Percentiles rank a stretch among this genome's conserved stretches.
Conservation (phyloP, 2,797 vertebrate species). For the Molossus molossus region DNA sequence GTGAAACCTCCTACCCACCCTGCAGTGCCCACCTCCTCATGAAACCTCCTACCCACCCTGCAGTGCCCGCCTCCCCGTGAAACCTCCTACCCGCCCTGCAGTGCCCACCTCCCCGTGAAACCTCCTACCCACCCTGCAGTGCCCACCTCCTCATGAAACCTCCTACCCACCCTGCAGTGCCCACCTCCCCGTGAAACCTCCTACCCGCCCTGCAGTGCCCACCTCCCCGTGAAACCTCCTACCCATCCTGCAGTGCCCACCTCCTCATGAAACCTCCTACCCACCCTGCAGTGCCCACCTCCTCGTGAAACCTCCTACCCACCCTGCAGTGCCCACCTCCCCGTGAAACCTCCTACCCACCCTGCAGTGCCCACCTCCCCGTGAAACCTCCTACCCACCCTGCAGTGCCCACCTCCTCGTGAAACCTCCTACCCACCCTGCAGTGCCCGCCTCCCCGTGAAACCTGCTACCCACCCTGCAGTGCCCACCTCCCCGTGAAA, state of each 20-base stretch:
- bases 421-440: not conserved
- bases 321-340: rapidly evolving
- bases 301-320: no score
- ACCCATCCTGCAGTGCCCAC: rapidly evolving
- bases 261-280: not conserved
- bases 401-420: not conserved
- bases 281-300: rapidly evolving
- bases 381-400: no score
- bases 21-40: rapidly evolving
- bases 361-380: rapidly evolving
- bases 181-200: not conserved
- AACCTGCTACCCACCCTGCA: rapidly evolving
- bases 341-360: not conserved
- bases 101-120: not conserved
- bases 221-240: not conserved
- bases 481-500: not conserved
- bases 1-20: not conserved
- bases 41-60: not conserved
- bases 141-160: not conserved
- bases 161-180: rapidly evolving
- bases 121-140: rapidly evolving
- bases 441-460: not conserved
- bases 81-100: not conserved
- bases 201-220: rapidly evolving
- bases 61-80: not conserved